Evolutionary conservation across 2,888 invertebrate species (phyloP).

Genomic region (Pachymerium ferrugineum): DNA sequence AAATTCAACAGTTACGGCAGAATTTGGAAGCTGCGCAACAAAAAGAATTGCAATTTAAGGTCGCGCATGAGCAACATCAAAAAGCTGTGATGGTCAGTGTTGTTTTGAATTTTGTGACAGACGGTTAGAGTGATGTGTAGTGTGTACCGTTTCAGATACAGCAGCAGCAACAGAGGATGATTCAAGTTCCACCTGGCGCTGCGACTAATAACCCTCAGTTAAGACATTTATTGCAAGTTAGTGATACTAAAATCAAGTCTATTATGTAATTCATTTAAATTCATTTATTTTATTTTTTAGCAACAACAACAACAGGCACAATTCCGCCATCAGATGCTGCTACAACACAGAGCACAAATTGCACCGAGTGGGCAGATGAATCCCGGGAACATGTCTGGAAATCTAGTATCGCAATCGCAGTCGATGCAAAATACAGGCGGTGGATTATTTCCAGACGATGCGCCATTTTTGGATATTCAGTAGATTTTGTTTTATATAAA

Average conservation of each 20-base stretch:
- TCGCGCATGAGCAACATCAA: conserved; percentile 41
- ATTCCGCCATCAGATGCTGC: conserved; percentile 36
- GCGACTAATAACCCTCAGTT: conserved; percentile 38
- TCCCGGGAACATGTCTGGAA: background rate
- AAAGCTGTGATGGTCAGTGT: conserved; percentile 14
- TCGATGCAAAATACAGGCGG: background rate
- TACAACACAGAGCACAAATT: conserved; percentile 35
- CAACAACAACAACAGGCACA: conserved; percentile 36
- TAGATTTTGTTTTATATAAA: background rate
- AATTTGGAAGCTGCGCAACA: conserved; percentile 74
- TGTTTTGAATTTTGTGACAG: no score
- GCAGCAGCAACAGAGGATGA: conserved; percentile 2
- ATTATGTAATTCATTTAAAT: background rate
- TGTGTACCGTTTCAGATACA: background rate
- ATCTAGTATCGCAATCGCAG: background rate
- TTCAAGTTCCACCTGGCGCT: background rate
- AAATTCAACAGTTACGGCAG: conserved; percentile 69
- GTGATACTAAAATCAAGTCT: background rate
- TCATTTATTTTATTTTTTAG: background rate
- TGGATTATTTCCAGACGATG: background rate
- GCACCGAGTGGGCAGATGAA: background rate
- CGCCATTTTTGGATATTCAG: background rate
- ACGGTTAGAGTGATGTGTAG: no score
- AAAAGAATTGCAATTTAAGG: conserved; percentile 72
- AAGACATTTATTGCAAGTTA: conserved; percentile 37